phyloP scores from a whole-genome alignment of 1,140 invertebrate species.

The Magallana gigas region DNA sequence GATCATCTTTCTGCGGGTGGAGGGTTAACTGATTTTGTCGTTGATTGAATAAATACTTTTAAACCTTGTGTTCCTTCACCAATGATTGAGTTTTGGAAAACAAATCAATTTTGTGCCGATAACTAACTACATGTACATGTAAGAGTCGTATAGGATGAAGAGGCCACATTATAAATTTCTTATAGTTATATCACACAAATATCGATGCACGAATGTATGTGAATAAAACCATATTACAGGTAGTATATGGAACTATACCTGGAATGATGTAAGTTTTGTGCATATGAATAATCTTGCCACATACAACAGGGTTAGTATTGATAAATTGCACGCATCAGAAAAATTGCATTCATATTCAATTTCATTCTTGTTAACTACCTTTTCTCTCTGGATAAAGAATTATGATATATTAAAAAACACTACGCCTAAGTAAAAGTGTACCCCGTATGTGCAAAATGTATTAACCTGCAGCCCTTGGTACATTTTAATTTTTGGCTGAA shows the following conservation, averaged over 20 bases:
- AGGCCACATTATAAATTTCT: neutral
- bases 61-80: neutral
- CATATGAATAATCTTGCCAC: no score
- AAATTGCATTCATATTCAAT: no score
- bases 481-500: no score
- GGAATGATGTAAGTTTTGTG: no score
- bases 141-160: neutral
- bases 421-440: no score
- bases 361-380: neutral
- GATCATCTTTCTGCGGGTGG: constrained; percentile 31
- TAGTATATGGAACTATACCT: no score
- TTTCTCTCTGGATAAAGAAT: neutral
- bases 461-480: no score
- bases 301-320: no score
- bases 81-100: neutral
- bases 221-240: no score
- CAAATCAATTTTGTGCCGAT: neutral
- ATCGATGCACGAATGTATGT: neutral
- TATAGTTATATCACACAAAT: neutral
- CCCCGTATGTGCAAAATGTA: no score
- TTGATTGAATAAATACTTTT: no score
- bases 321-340: no score
- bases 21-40: neutral
- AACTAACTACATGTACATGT: neutral
- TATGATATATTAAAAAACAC: neutral